These are phyloP conservation scores for Kryptolebias marmoratus DNA, from an alignment of 2,113 vertebrate species.

Conservation along the genomic window DNA sequence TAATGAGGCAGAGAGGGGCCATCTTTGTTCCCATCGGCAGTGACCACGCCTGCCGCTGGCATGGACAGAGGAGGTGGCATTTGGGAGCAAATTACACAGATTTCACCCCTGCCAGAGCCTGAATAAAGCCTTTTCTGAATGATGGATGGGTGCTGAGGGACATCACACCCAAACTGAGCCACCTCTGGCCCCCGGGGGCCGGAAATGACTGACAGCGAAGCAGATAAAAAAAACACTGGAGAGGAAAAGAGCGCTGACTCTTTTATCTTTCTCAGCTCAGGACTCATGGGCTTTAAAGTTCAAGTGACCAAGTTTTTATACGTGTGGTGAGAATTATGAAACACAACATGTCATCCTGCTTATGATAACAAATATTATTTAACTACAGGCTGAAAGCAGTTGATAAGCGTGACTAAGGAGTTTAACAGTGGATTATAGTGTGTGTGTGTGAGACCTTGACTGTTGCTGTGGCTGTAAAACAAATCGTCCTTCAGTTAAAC, in stretches of 20 bases:
- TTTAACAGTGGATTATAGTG: background rate
- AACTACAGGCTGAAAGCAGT: background rate
- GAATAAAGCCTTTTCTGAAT: slow-evolving; percentile 74
- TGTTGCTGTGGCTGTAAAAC: slow-evolving; percentile 45
- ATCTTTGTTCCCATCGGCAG: slow-evolving; percentile 71
- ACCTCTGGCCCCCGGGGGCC: slow-evolving; percentile 59
- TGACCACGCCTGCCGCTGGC: slow-evolving; percentile 72
- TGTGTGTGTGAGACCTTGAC: slow-evolving; percentile 52
- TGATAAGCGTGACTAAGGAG: slow-evolving; percentile 6
- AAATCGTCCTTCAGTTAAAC: slow-evolving; percentile 60
- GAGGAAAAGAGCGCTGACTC: slow-evolving; percentile 14
- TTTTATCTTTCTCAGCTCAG: slow-evolving; percentile 17
- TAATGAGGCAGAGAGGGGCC: slow-evolving; percentile 79
- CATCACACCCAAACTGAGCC: slow-evolving; percentile 60
- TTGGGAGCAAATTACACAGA: slow-evolving; percentile 79
- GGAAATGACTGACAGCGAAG: slow-evolving; percentile 67
- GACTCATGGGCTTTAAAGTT: background rate
- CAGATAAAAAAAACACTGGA: slow-evolving; percentile 26
- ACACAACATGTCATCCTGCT: background rate
- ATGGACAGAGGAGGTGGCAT: slow-evolving; percentile 65
- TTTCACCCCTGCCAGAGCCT: slow-evolving; percentile 82
- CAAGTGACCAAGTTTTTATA: background rate
- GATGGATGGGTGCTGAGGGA: slow-evolving; percentile 76
- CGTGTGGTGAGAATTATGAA: background rate
- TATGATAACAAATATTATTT: background rate